phyloP scores from a whole-genome alignment of 2,113 vertebrate genomes.

The Junco hyemalis region DNA sequence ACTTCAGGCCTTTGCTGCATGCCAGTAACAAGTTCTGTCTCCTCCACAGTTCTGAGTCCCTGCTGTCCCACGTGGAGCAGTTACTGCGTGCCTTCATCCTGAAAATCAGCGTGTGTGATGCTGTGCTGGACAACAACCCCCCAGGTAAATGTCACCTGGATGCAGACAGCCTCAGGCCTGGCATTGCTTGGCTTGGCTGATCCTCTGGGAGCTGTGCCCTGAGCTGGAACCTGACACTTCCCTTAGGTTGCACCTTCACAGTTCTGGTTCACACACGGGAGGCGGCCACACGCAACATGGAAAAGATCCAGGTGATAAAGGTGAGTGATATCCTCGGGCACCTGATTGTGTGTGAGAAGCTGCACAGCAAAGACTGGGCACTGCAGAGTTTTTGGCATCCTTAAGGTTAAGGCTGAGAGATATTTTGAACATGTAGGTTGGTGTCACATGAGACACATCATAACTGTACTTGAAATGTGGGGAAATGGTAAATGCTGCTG shows the following conservation, averaged over 20 bases:
- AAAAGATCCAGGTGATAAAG: slow-evolving; percentile 99
- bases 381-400: not conserved
- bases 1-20: not conserved
- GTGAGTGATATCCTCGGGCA: slow-evolving; percentile 60
- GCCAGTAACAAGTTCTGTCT: not conserved
- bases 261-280: slow-evolving; percentile 97
- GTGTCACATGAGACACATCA: not conserved
- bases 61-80: slow-evolving; percentile 94
- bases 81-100: slow-evolving; percentile 94
- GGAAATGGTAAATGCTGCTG: not conserved
- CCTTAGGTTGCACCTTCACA: slow-evolving; percentile 91
- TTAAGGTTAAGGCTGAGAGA: not conserved
- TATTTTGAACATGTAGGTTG: accelerated
- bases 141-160: slow-evolving; percentile 76
- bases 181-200: not conserved
- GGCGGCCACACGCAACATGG: slow-evolving; percentile 95
- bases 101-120: slow-evolving; percentile 97
- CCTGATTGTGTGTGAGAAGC: not conserved
- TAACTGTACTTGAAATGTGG: not conserved
- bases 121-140: slow-evolving; percentile 94
- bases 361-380: not conserved
- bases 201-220: not conserved
- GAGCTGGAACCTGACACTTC: not conserved
- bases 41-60: slow-evolving; percentile 85
- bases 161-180: accelerated